phyloP scores from a whole-genome alignment of 1,140 invertebrate genomes.

The Idris sp. region DNA sequence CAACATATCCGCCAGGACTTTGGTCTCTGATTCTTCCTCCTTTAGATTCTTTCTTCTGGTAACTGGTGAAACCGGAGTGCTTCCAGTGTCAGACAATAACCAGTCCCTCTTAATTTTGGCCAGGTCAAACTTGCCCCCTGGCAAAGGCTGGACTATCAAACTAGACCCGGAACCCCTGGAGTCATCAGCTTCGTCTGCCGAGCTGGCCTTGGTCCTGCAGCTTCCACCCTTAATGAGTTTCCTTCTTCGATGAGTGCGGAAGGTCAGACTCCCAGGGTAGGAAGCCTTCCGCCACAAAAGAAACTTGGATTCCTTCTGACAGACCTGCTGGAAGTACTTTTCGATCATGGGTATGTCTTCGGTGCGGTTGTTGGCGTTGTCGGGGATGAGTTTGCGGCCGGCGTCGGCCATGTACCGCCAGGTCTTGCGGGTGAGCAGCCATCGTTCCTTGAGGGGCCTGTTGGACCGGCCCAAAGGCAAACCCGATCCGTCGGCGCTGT shows the following conservation, averaged over 20 bases:
- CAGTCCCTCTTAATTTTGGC: slow-evolving; percentile 83
- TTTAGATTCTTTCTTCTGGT: slow-evolving; percentile 38
- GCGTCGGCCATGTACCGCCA: slow-evolving; percentile 94
- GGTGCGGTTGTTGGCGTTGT: slow-evolving; percentile 82
- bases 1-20: slow-evolving; percentile 81
- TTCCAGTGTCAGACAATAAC: slow-evolving; percentile 66
- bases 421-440: slow-evolving; percentile 91
- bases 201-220: slow-evolving; percentile 80
- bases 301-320: slow-evolving; percentile 86
- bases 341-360: slow-evolving; percentile 89
- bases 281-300: slow-evolving; percentile 89
- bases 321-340: slow-evolving; percentile 90
- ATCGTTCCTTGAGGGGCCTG: slow-evolving; percentile 85
- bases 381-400: slow-evolving; percentile 89
- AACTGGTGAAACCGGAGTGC: slow-evolving; percentile 65
- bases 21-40: slow-evolving; percentile 79
- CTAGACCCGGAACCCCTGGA: slow-evolving; percentile 78
- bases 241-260: slow-evolving; percentile 79
- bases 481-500: slow-evolving; percentile 64
- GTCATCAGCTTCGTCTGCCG: slow-evolving; percentile 81
- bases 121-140: slow-evolving; percentile 82
- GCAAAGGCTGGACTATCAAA: slow-evolving; percentile 74
- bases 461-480: slow-evolving; percentile 66
- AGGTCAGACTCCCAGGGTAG: slow-evolving; percentile 84
- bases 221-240: slow-evolving; percentile 82